phyloP scores from a whole-genome alignment of 2,113 vertebrate genomes.

The Platysteira castanea region DNA sequence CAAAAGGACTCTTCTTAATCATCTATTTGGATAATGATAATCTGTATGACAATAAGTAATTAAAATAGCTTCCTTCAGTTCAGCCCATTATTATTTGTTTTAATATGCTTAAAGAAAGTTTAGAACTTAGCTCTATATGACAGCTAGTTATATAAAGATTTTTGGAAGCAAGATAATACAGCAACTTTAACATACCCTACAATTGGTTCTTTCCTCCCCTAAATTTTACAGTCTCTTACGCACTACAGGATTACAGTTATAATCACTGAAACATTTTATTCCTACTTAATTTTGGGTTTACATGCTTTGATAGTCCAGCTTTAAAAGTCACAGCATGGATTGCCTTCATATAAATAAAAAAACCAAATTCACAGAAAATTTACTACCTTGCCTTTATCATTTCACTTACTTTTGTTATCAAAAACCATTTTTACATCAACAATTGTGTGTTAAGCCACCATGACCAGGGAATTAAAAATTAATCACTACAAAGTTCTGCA shows the following conservation, averaged over 20 bases:
- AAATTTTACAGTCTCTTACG: background rate
- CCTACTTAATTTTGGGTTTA: background rate
- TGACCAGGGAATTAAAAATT: conserved; percentile 12
- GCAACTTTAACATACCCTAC: background rate
- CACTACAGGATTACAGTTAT: background rate
- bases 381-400: background rate
- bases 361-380: background rate
- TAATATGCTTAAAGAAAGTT: background rate
- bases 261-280: background rate
- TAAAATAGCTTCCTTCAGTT: background rate
- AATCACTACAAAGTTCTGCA: background rate
- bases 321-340: background rate
- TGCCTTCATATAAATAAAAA: background rate
- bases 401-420: background rate
- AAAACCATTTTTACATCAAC: background rate
- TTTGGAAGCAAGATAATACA: background rate
- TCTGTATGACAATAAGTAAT: background rate
- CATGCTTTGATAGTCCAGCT: background rate
- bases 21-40: background rate
- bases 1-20: background rate
- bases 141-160: background rate
- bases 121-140: background rate
- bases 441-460: background rate
- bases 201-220: background rate
- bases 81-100: background rate